A percentile compares a stretch with the other conserved stretches of the same genome.
phyloP scores from a whole-genome alignment of 2,888 invertebrate genomes.

The Peribatodes rhomboidaria region DNA sequence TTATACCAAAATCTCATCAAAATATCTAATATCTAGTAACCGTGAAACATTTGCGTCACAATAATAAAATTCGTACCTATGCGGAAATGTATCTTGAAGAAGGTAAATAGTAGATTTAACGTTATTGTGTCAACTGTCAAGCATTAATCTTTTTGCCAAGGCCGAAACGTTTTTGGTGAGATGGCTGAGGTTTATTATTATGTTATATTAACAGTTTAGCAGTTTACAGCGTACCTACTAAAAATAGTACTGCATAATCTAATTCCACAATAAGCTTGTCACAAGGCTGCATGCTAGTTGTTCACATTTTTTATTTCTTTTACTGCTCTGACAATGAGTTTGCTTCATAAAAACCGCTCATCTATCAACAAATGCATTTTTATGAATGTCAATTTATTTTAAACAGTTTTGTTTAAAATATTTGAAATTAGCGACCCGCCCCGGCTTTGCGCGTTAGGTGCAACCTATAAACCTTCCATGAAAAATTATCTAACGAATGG shows the following conservation, averaged over 20 bases:
- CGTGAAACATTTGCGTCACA: neutral
- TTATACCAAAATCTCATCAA: neutral
- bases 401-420: no score
- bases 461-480: no score
- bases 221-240: slow-evolving; percentile 10
- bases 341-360: neutral
- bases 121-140: neutral
- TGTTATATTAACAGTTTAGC: neutral
- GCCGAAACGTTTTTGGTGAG: slow-evolving; percentile 16
- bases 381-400: no score
- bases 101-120: slow-evolving; percentile 19
- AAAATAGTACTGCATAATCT: neutral
- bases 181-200: slow-evolving; percentile 17
- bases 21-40: neutral
- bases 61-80: slow-evolving; percentile 4
- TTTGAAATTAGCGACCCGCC: neutral
- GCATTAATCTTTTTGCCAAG: slow-evolving; percentile 18
- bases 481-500: no score
- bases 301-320: neutral
- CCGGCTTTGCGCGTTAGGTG: no score
- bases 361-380: no score
- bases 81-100: slow-evolving; percentile 11
- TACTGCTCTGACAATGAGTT: neutral
- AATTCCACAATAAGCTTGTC: neutral
- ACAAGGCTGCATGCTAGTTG: slow-evolving; percentile 3